Percentiles rank a stretch among this genome's conserved stretches.
Conservation (phyloP, 92 coral and sea anemone genomes). For the Zoanthus sociatus region DNA sequence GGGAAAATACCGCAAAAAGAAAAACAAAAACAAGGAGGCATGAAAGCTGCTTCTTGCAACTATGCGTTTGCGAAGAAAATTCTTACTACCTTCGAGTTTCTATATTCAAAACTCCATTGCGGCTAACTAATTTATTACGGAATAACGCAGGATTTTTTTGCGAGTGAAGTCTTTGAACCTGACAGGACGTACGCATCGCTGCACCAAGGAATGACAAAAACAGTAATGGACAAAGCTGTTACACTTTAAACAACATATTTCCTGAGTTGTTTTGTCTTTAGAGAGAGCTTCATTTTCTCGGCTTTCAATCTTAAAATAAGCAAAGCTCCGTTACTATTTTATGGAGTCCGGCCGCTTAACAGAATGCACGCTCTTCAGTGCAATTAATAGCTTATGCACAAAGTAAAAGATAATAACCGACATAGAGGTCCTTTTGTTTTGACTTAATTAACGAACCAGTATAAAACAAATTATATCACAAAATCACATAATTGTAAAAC, state of each 20-base stretch:
- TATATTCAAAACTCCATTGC: not conserved
- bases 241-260: not conserved
- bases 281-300: too few relatives aligned
- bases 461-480: too few relatives aligned
- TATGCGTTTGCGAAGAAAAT: not conserved
- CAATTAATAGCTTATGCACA: not conserved
- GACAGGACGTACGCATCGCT: not conserved
- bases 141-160: not conserved
- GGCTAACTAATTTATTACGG: not conserved
- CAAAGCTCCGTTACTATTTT: too few relatives aligned
- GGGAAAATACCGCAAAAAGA: not conserved
- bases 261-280: not conserved
- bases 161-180: constrained; percentile 3
- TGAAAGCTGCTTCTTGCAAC: not conserved
- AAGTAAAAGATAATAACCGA: not conserved
- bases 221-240: not conserved
- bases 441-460: not conserved
- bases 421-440: not conserved
- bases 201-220: not conserved
- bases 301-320: too few relatives aligned
- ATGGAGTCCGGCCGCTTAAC: too few relatives aligned
- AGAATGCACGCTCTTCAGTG: too few relatives aligned
- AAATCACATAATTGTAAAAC: too few relatives aligned
- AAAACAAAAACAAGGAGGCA: not conserved
- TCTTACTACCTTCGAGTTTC: not conserved